Evolutionary conservation across 2,113 vertebrate species (phyloP).

Genomic region (Rallus limicola): DNA sequence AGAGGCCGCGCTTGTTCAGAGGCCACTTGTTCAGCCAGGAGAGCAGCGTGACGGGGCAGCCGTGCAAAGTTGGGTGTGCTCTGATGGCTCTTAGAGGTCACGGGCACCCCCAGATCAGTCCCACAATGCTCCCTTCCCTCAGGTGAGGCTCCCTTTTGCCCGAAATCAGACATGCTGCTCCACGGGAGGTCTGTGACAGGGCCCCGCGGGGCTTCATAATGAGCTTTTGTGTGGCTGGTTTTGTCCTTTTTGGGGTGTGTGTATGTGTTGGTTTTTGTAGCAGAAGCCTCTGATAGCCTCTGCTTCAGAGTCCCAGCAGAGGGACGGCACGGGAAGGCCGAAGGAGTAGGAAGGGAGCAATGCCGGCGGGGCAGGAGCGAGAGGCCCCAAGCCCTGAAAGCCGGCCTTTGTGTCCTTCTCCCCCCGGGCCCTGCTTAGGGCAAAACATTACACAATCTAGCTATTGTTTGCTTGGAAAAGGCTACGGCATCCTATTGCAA

Average conservation of each 20-base stretch:
- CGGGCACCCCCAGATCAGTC: background rate
- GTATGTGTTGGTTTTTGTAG: background rate
- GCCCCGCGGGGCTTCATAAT: background rate
- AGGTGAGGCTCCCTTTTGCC: background rate
- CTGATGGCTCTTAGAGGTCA: background rate
- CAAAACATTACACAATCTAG: constrained; percentile 82
- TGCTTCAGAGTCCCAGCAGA: background rate
- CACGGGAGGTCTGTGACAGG: background rate
- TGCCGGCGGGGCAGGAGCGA: background rate
- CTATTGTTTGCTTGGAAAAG: constrained; percentile 85
- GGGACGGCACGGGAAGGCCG: background rate
- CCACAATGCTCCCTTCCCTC: accelerated
- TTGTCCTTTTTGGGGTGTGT: background rate
- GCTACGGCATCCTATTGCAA: constrained; percentile 85
- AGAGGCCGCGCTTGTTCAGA: accelerated
- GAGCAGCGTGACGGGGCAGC: background rate
- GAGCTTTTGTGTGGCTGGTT: background rate
- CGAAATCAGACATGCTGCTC: background rate
- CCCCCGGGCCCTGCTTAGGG: constrained; percentile 74
- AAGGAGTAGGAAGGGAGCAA: background rate
- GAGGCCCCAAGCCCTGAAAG: constrained; percentile 76
- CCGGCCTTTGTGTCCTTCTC: constrained; percentile 79
- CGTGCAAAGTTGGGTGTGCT: background rate
- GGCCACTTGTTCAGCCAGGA: background rate
- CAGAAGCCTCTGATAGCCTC: background rate